Evolutionary conservation across 2,113 vertebrate species (phyloP).

Genomic region (Cyanistes caeruleus): DNA sequence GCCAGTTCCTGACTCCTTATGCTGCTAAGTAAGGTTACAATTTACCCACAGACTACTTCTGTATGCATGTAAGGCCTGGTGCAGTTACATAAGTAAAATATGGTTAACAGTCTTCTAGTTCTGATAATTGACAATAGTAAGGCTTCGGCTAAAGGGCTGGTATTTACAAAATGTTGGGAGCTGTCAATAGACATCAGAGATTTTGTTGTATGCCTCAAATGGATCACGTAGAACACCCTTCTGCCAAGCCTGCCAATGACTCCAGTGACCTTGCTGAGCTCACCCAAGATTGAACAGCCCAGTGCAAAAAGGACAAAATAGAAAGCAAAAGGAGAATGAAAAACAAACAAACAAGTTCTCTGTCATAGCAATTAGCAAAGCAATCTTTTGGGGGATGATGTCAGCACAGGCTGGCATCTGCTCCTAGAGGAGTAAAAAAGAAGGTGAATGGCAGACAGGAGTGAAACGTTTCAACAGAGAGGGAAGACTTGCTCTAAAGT

Average conservation of each 20-base stretch:
- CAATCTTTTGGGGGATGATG: background rate
- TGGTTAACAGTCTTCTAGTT: background rate
- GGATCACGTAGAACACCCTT: accelerated
- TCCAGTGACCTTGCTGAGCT: background rate
- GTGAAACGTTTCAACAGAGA: background rate
- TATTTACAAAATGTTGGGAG: background rate
- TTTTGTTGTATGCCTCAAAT: background rate
- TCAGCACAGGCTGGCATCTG: background rate
- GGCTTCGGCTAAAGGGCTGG: background rate
- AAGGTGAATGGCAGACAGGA: background rate
- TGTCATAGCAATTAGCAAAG: background rate
- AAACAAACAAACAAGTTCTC: background rate
- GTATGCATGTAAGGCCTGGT: background rate
- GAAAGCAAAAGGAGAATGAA: background rate
- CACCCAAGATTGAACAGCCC: background rate
- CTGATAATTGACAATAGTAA: background rate
- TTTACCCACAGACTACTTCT: background rate
- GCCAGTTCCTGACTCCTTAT: background rate
- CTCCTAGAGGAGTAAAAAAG: background rate
- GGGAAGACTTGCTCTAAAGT: background rate
- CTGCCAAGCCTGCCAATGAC: background rate
- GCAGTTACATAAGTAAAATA: background rate
- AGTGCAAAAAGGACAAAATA: background rate
- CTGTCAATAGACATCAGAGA: background rate
- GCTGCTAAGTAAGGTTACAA: background rate